Evolutionary conservation across 2,888 invertebrate species (phyloP).

Genomic region (Andrena flavipes): DNA sequence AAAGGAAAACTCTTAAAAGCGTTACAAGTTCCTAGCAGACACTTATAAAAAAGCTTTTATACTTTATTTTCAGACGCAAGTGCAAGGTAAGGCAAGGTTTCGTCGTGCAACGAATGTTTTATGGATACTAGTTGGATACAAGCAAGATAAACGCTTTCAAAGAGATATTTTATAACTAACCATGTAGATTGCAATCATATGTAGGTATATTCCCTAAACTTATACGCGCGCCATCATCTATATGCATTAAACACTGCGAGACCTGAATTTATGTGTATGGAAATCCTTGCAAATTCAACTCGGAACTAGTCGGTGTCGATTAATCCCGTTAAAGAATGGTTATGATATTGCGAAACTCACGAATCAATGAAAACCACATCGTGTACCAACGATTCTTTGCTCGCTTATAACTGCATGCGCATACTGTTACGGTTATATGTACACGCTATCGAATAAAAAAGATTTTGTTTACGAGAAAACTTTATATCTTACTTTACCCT

Average conservation of each 20-base stretch:
- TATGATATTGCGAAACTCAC: not conserved
- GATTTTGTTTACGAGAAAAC: not conserved
- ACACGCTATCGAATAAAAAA: not conserved
- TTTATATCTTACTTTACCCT: not conserved
- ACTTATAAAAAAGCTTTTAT: constrained; percentile 11
- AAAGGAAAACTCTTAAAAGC: not conserved
- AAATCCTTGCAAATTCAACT: not conserved
- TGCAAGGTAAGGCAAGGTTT: not conserved
- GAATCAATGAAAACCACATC: not conserved
- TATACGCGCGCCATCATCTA: not conserved
- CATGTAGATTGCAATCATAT: not conserved
- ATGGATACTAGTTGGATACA: not conserved
- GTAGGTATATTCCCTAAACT: not conserved
- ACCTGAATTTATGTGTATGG: not conserved
- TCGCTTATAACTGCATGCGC: not conserved
- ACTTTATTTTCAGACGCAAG: not conserved
- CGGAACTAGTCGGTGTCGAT: no score
- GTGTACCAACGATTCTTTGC: not conserved
- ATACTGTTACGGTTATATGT: not conserved
- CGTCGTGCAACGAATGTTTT: not conserved
- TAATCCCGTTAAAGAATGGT: not conserved
- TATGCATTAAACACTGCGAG: not conserved
- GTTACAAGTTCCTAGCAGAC: not conserved
- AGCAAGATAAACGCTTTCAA: not conserved
- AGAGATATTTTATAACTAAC: not conserved